phyloP scores from a whole-genome alignment of 2,113 vertebrate genomes.

The Phycodurus eques region DNA sequence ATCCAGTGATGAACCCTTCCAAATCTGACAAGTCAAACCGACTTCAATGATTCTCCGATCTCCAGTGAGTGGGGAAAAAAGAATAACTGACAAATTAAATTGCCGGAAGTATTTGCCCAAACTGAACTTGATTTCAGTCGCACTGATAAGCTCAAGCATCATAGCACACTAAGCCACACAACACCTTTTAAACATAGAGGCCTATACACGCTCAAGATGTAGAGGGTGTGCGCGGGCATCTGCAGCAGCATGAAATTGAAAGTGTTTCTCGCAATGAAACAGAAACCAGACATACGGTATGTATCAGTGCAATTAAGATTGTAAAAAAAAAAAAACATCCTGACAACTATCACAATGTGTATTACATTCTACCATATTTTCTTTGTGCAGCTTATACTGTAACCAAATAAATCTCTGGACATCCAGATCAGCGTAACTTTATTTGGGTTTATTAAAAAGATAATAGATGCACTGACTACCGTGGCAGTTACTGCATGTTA shows the following conservation, averaged over 20 bases:
- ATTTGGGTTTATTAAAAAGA: too few relatives aligned
- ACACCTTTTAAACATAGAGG: conserved; percentile 8
- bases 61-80: conserved; percentile 5
- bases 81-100: conserved; percentile 3
- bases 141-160: neutral
- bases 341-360: neutral
- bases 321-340: neutral
- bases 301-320: too few relatives aligned
- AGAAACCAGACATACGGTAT: too few relatives aligned
- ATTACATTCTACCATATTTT: neutral
- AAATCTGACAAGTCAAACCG: neutral
- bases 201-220: neutral
- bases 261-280: too few relatives aligned
- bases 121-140: neutral
- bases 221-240: neutral
- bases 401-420: neutral
- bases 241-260: neutral
- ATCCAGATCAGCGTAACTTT: too few relatives aligned
- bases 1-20: neutral
- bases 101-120: conserved; percentile 1
- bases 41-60: neutral
- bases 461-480: too few relatives aligned
- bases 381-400: neutral
- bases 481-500: too few relatives aligned
- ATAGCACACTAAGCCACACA: neutral